Evolutionary conservation across 2,888 invertebrate species (phyloP), one percentile per base, ranked within the genome.

Genomic region (Spilarctia lutea): DNA sequence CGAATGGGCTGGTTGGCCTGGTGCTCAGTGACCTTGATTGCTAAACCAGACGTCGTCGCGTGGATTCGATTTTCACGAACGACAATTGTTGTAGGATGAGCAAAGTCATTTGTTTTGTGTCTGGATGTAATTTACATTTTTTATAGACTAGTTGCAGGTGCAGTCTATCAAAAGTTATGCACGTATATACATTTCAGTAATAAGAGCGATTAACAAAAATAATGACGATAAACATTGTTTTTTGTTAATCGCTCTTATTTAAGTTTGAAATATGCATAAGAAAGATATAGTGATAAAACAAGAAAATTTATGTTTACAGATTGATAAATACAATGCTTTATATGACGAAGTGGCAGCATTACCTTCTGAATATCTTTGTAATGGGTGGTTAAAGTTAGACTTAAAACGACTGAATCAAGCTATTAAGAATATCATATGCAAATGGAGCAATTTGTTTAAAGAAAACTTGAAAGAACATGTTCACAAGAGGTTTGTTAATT

Each of bases 401-500:
- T 94, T 98, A 69, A 96, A 96, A 75, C 97, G 98, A 0, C 97
- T 99, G 83, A 98, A 98, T 85, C 98, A 98, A 86, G 97, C 97
- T 0, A 97, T 99, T 30, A 96, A 99, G 80, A 98, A 98, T 89
- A 97, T 97, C 39, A 97, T 99, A 77, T 97, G 98, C 89, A 97
- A 98, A 87, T 99, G 99, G 99, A 97, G 98, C 75, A 97, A 98
- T 88, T 96, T 99, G 82, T 98, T 98, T 88, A 99, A 99, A 87
- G 97, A 98, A 86, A 97, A 99, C 94, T 96, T 99, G 16, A 97
- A 98, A 81, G 97, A 98, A 84, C 97, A 97, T 80, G 99, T 99
- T 0, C 97, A 97, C 69, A 96, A 96, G 84, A 97, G 97, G 96
- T 97, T 93, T 74, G 82, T 70, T 70, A 70, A n/a, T n/a, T 30